These are phyloP conservation scores for Thalassarche chlororhynchos DNA, from an alignment of 2,113 vertebrate species.

Conservation along the genomic window DNA sequence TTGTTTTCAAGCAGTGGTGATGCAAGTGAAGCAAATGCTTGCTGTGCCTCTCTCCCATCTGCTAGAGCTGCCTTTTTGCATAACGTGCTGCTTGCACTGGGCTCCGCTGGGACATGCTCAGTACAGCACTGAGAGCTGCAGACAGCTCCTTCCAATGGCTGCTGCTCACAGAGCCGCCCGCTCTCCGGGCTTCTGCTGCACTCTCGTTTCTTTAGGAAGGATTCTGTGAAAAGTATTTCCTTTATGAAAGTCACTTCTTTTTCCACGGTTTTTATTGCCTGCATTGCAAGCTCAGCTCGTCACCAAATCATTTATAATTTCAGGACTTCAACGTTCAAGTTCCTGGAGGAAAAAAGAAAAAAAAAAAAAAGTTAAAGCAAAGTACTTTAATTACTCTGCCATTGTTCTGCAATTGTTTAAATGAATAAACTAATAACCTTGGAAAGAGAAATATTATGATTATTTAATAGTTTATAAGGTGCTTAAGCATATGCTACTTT, in stretches of 20 bases:
- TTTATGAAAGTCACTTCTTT: conserved; percentile 76
- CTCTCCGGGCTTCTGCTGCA: background rate
- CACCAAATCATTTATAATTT: background rate
- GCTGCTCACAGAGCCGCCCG: conserved; percentile 46
- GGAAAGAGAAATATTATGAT: conserved; percentile 4
- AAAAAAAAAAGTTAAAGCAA: background rate
- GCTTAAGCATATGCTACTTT: background rate
- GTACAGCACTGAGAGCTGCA: conserved; percentile 68
- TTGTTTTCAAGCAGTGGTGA: conserved; percentile 72
- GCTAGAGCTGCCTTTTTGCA: conserved; percentile 80
- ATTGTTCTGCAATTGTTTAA: background rate
- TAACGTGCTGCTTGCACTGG: conserved; percentile 78
- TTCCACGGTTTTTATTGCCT: conserved; percentile 79
- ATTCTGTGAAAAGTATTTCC: conserved; percentile 76
- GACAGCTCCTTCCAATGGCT: conserved; percentile 77
- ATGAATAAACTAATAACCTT: background rate
- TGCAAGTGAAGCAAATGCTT: conserved; percentile 71
- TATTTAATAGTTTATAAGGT: conserved; percentile 2
- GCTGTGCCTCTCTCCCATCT: conserved; percentile 77
- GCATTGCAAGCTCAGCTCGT: background rate
- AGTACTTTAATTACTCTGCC: background rate
- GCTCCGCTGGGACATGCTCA: conserved; percentile 82
- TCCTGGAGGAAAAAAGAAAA: background rate
- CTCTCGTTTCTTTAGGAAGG: conserved; percentile 76
- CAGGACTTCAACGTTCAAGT: background rate